Percentiles rank a stretch among this genome's conserved stretches.
phyloP scores from a whole-genome alignment of 2,113 vertebrate genomes.

The Clarias macrocephalus region DNA sequence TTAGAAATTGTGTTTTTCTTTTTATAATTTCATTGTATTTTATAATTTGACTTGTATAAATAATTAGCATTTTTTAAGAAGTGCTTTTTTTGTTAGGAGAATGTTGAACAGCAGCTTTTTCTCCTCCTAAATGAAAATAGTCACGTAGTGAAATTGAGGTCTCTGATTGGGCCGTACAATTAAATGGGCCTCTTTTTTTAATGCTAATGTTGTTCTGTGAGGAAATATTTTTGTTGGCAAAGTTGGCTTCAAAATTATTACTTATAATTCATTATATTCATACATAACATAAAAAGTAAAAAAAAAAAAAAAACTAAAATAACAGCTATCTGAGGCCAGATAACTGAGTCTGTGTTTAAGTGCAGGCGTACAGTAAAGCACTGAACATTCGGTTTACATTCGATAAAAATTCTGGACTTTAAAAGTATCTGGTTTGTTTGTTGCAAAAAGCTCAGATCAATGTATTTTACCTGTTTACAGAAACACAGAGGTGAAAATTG shows the following conservation, averaged over 20 bases:
- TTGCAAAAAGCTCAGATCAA: background rate
- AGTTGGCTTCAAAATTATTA: background rate
- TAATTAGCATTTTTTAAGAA: background rate
- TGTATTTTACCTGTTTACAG: background rate
- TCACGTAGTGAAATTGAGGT: background rate
- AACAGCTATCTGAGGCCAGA: background rate
- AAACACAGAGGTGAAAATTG: background rate
- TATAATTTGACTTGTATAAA: background rate
- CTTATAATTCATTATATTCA: background rate
- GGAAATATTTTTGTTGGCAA: background rate
- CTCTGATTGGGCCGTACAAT: background rate
- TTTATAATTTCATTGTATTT: background rate
- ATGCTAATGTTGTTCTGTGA: background rate
- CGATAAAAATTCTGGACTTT: background rate
- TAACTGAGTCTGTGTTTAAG: background rate
- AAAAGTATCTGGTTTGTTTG: background rate
- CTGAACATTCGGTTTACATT: background rate
- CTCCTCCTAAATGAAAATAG: accelerated
- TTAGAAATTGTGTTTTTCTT: background rate
- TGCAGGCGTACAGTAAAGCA: background rate
- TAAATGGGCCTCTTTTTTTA: background rate
- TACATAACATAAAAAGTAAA: background rate
- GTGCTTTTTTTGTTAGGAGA: background rate
- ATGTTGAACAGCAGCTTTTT: background rate
- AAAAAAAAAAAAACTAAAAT: background rate